Conservation (phyloP, 1,140 invertebrate species). For the Macrobrachium nipponense region DNA sequence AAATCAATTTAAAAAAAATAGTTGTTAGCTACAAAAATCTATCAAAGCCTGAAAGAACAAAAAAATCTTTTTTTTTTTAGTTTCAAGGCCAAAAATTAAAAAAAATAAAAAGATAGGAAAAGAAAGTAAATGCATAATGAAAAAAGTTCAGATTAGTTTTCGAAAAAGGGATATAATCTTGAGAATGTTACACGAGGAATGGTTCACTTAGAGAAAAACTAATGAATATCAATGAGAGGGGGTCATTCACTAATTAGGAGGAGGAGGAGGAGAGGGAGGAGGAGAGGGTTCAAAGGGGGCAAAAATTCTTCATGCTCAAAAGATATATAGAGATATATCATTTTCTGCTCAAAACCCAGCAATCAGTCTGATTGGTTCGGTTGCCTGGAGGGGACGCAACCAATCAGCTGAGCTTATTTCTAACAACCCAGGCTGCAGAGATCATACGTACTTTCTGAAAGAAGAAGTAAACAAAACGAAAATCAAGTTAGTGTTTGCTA, state of each 20-base stretch:
- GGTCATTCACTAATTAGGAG: neutral
- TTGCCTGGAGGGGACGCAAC: neutral
- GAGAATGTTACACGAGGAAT: neutral
- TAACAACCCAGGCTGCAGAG: slow-evolving; percentile 11
- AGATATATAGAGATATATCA: neutral
- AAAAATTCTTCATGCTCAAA: no score
- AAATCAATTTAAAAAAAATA: no score
- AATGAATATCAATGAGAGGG: neutral
- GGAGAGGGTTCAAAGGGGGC: neutral
- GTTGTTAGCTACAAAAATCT: no score
- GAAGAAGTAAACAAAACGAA: slow-evolving; percentile 16
- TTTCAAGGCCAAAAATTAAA: no score
- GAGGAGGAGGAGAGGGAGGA: neutral
- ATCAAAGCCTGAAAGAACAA: no score
- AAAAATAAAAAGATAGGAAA: no score
- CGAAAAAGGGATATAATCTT: no score
- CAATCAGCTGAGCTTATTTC: slow-evolving; percentile 33
- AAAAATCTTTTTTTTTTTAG: no score
- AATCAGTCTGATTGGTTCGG: neutral
- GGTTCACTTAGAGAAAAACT: neutral
- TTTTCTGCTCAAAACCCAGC: neutral
- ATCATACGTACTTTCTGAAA: slow-evolving; percentile 11
- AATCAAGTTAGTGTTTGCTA: slow-evolving; percentile 3
- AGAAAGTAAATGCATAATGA: no score
- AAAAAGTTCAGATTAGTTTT: no score